A percentile compares a stretch with the other conserved stretches of the same genome.
Evolutionary conservation across 2,888 invertebrate genomes (phyloP).

Genomic region (Tineola bisselliella): DNA sequence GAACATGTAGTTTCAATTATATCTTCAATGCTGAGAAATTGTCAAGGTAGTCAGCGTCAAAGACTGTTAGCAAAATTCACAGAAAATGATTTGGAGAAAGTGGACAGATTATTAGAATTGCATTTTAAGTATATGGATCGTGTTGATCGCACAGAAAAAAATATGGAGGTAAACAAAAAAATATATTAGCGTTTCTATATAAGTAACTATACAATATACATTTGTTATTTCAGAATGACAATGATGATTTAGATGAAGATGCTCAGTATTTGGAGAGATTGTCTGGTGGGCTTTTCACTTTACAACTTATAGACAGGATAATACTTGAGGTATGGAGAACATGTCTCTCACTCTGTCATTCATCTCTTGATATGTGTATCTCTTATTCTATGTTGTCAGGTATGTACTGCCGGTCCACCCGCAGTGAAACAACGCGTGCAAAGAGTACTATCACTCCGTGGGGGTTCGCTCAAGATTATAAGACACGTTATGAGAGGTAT

Average conservation of each 20-base stretch:
- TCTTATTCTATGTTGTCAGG: constrained; percentile 39
- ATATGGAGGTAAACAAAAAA: constrained; percentile 67
- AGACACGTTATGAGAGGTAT: constrained; percentile 93
- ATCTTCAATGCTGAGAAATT: constrained; percentile 91
- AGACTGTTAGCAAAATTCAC: constrained; percentile 93
- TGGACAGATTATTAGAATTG: constrained; percentile 93
- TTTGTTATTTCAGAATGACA: constrained; percentile 49
- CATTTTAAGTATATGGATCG: constrained; percentile 97
- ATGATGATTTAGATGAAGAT: constrained; percentile 82
- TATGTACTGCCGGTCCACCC: constrained; percentile 76
- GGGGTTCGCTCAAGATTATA: constrained; percentile 92
- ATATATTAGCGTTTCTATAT: neutral
- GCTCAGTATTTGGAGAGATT: constrained; percentile 88
- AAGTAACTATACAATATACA: constrained; percentile 5
- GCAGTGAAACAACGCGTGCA: constrained; percentile 85
- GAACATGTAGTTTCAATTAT: constrained; percentile 95
- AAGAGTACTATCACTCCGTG: constrained; percentile 87
- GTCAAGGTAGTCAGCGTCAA: constrained; percentile 89
- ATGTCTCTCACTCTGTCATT: too few relatives aligned
- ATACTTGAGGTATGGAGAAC: constrained; percentile 72
- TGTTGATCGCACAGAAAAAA: constrained; percentile 84
- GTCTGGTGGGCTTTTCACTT: constrained; percentile 94
- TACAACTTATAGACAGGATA: constrained; percentile 93
- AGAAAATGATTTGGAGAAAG: constrained; percentile 98
- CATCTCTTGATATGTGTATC: too few relatives aligned